Percentiles rank a stretch among this genome's conserved stretches.
phyloP scores from a whole-genome alignment of 2,888 invertebrate genomes.

The Drosophila algonquin region DNA sequence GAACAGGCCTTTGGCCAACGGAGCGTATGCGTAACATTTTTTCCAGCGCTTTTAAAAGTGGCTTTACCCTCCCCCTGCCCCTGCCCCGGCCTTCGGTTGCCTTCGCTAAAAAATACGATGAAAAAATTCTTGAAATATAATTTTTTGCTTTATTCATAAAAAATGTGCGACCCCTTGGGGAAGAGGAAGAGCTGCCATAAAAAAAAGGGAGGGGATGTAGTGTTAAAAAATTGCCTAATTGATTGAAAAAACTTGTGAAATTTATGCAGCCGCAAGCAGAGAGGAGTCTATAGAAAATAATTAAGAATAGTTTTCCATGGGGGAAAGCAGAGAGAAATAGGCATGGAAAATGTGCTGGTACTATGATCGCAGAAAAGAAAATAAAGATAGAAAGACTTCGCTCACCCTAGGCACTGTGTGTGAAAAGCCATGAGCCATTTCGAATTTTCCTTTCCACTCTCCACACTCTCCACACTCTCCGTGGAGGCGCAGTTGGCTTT shows the following conservation, averaged over 20 bases:
- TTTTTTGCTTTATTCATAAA: constrained; percentile 1
- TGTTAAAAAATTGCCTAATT: constrained; percentile 10
- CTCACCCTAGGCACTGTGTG: neutral
- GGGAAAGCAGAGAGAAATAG: neutral
- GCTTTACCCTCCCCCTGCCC: neutral
- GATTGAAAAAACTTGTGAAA: constrained; percentile 13
- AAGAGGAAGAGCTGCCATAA: neutral
- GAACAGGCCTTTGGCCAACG: constrained; percentile 56
- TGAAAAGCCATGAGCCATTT: constrained; percentile 13
- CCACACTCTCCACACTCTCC: neutral
- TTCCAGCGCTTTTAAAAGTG: constrained; percentile 7
- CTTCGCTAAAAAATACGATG: neutral
- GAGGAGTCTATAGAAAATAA: neutral
- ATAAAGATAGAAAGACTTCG: constrained; percentile 8
- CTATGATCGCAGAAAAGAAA: too few relatives aligned
- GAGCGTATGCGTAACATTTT: constrained; percentile 62
- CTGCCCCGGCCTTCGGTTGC: neutral
- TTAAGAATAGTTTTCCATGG: neutral
- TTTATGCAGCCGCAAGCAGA: neutral
- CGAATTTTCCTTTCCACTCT: constrained; percentile 26
- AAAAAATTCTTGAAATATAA: constrained; percentile 16
- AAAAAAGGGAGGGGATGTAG: neutral
- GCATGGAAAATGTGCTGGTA: neutral
- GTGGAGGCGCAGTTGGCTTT: constrained; percentile 6
- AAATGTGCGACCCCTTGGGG: neutral